A percentile compares a stretch with the other conserved stretches of the same genome.
Evolutionary conservation across 1,140 invertebrate genomes (phyloP).

Genomic region (Aradophagus sp.): DNA sequence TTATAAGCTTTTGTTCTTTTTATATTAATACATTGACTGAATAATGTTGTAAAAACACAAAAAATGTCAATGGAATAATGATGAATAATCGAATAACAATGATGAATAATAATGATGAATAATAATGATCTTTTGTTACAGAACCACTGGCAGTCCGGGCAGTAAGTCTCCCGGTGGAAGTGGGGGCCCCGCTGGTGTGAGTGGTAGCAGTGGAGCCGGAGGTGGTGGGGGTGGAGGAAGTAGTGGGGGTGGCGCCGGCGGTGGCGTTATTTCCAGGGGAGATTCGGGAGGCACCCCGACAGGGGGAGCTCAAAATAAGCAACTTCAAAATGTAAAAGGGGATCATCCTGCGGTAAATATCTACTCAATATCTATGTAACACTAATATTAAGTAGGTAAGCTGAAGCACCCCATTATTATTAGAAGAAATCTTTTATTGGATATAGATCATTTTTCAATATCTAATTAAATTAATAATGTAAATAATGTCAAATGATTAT

Average conservation of each 20-base stretch:
- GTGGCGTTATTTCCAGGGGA: conserved; percentile 68
- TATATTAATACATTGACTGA: too few relatives aligned
- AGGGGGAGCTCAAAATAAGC: conserved; percentile 80
- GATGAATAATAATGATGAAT: too few relatives aligned
- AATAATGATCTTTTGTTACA: conserved; percentile 61
- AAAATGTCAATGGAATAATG: too few relatives aligned
- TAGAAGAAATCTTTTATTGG: too few relatives aligned
- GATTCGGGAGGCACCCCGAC: conserved; percentile 80
- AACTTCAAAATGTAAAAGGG: conserved; percentile 85
- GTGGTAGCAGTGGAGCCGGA: conserved; percentile 61
- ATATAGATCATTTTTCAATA: too few relatives aligned
- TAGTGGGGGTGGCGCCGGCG: conserved; percentile 68
- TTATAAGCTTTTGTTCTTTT: too few relatives aligned
- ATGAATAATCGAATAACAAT: too few relatives aligned
- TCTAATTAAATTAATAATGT: background rate
- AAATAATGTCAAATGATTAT: too few relatives aligned
- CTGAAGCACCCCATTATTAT: too few relatives aligned
- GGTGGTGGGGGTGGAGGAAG: conserved; percentile 72
- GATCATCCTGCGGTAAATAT: conserved; percentile 86
- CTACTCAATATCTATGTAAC: too few relatives aligned
- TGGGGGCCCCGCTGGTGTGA: conserved; percentile 68
- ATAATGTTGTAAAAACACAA: too few relatives aligned
- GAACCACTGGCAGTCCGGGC: conserved; percentile 82
- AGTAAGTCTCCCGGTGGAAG: conserved; percentile 82
- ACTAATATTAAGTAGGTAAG: too few relatives aligned